phyloP scores from a whole-genome alignment of 1,140 invertebrate genomes.

The Diorhabda elongata region DNA sequence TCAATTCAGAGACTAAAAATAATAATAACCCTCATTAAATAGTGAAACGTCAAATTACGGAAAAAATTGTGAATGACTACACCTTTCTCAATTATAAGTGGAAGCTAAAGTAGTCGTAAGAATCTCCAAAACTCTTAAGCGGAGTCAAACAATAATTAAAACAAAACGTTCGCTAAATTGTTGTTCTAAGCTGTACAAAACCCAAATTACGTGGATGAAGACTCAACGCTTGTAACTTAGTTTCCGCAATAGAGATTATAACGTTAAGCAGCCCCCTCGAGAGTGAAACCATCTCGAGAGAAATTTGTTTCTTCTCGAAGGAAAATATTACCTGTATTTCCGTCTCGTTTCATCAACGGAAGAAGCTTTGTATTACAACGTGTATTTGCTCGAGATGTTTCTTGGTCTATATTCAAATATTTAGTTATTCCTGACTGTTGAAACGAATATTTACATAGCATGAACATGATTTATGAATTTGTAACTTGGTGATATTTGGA shows the following conservation, averaged over 20 bases:
- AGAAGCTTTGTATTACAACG: background rate
- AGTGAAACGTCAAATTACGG: too few relatives aligned
- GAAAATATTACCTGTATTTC: background rate
- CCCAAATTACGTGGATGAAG: background rate
- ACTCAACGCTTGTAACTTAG: constrained; percentile 1
- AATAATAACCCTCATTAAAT: too few relatives aligned
- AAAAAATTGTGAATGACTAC: too few relatives aligned
- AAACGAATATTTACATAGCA: too few relatives aligned
- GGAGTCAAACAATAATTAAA: background rate
- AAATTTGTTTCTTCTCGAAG: background rate
- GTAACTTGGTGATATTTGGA: too few relatives aligned
- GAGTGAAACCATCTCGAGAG: background rate
- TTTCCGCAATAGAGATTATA: background rate
- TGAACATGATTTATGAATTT: too few relatives aligned
- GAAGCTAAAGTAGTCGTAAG: too few relatives aligned
- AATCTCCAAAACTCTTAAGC: too few relatives aligned
- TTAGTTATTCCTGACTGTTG: too few relatives aligned
- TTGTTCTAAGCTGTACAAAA: constrained; percentile 1
- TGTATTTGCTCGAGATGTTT: background rate
- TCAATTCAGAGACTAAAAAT: too few relatives aligned
- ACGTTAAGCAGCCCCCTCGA: background rate
- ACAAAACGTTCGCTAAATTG: constrained; percentile 2
- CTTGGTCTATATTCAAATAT: too few relatives aligned
- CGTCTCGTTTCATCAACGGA: background rate
- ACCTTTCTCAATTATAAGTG: too few relatives aligned